These are phyloP conservation scores for Galerucella calmariensis DNA, from an alignment of 2,888 invertebrate species.

Conservation along the genomic window DNA sequence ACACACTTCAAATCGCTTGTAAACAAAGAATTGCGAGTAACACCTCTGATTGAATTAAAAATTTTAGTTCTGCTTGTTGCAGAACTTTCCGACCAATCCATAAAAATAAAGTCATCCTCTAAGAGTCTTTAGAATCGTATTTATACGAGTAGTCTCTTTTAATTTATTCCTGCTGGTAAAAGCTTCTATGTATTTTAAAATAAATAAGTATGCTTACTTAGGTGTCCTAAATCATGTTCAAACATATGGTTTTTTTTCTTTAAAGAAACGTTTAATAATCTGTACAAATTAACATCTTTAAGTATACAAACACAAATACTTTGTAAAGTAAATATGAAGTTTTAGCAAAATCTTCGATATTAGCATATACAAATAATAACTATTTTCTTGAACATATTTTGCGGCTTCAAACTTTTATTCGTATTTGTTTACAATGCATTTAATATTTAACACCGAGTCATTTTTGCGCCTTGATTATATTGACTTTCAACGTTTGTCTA, in stretches of 20 bases:
- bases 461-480: background rate
- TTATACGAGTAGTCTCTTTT: background rate
- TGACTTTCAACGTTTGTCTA: too few relatives aligned
- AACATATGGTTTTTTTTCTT: background rate
- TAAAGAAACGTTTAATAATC: background rate
- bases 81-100: too few relatives aligned
- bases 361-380: slow-evolving; percentile 4
- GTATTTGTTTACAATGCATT: background rate
- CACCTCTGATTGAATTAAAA: too few relatives aligned
- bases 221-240: background rate
- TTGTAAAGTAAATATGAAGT: background rate
- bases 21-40: too few relatives aligned
- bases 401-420: background rate
- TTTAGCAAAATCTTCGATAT: background rate
- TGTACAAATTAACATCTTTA: slow-evolving; percentile 1
- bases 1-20: too few relatives aligned
- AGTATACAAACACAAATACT: slow-evolving; percentile 6
- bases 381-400: background rate
- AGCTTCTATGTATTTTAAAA: background rate
- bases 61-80: too few relatives aligned
- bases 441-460: background rate
- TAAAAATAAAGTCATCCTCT: too few relatives aligned
- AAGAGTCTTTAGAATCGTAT: too few relatives aligned
- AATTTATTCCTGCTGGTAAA: background rate
- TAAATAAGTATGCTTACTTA: background rate